These are phyloP conservation scores for Hemiscyllium ocellatum DNA, from an alignment of 2,113 vertebrate genomes.

Conservation along the genomic window DNA sequence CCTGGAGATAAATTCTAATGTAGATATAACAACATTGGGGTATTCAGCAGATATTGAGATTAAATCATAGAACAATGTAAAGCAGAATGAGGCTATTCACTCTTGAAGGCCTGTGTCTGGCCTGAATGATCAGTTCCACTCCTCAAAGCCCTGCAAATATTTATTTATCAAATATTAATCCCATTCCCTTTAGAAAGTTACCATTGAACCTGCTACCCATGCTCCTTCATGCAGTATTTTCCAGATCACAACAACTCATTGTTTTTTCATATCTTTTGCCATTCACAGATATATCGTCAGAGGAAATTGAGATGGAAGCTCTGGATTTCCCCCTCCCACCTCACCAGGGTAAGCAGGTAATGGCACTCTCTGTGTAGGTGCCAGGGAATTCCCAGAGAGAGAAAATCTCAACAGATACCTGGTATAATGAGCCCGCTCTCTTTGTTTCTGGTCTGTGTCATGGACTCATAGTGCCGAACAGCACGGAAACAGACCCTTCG, in stretches of 20 bases:
- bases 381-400: not conserved
- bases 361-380: not conserved
- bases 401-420: not conserved
- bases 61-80: not conserved
- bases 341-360: not conserved
- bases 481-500: too few species aligned
- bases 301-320: not conserved
- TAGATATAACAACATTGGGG: not conserved
- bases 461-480: too few species aligned
- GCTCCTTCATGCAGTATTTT: not conserved
- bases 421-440: not conserved
- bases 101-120: not conserved
- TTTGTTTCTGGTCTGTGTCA: not conserved
- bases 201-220: too few species aligned
- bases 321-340: not conserved
- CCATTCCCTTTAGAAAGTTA: not conserved
- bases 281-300: not conserved
- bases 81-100: not conserved
- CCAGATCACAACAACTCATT: not conserved
- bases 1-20: not conserved
- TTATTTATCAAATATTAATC: not conserved
- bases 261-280: not conserved
- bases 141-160: not conserved
- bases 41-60: not conserved
- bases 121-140: not conserved